Conservation (phyloP, 2,113 vertebrate species). For the Connochaetes taurinus region DNA sequence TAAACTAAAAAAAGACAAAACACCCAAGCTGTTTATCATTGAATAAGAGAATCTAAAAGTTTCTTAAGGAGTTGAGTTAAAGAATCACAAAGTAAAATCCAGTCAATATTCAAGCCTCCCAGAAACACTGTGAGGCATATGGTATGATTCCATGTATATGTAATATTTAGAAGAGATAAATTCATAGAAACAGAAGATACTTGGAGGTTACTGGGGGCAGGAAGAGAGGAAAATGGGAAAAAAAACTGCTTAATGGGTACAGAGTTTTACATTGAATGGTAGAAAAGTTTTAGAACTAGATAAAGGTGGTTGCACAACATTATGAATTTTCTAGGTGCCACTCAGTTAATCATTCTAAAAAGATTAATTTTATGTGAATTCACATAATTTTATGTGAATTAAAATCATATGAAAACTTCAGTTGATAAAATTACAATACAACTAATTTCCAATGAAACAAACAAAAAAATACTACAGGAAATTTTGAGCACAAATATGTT, state of each 20-base stretch:
- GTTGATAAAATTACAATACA: not conserved
- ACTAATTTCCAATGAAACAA: not conserved
- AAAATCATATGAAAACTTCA: not conserved
- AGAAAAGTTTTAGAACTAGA: not conserved
- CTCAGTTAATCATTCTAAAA: not conserved
- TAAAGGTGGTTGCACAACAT: not conserved
- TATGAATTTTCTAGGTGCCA: not conserved
- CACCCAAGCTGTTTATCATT: not conserved
- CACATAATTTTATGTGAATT: not conserved
- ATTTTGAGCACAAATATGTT: slow-evolving; percentile 20
- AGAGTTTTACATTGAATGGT: not conserved
- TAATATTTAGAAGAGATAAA: not conserved
- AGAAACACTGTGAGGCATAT: not conserved
- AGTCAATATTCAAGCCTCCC: not conserved
- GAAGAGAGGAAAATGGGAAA: not conserved
- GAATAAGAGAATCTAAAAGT: not conserved
- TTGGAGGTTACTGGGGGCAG: not conserved
- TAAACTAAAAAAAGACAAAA: not conserved
- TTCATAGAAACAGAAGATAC: not conserved
- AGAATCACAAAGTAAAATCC: not conserved
- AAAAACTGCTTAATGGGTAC: not conserved
- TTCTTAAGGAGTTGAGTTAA: not conserved
- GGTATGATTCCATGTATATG: not conserved
- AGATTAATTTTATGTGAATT: not conserved
- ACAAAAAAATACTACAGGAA: slow-evolving; percentile 38